A percentile compares a stretch with the other conserved stretches of the same genome.
Conservation (phyloP, 1,140 invertebrate genomes). For the Orussus abietinus region DNA sequence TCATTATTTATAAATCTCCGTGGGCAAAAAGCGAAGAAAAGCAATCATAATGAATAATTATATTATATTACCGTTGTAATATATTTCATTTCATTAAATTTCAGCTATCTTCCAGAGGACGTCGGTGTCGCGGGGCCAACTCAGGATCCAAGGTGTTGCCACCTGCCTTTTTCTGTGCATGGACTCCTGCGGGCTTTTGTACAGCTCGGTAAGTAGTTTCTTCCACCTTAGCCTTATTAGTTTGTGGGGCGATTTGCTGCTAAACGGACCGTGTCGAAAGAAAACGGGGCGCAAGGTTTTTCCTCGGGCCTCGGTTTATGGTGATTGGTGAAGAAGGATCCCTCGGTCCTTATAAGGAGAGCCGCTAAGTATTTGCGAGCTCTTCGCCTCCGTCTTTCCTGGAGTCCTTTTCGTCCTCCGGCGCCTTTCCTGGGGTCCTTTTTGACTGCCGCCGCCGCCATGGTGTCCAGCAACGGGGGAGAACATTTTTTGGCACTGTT, state of each 20-base stretch:
- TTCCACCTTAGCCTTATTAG: neutral
- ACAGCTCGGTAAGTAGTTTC: constrained; percentile 73
- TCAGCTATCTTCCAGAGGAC: constrained; percentile 78
- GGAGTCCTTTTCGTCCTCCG: neutral
- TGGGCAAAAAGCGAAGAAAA: too few relatives aligned
- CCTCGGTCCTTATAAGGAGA: constrained; percentile 1
- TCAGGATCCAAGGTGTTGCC: constrained; percentile 78
- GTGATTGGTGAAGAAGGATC: constrained; percentile 20
- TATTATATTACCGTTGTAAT: constrained; percentile 1
- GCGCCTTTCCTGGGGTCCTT: neutral
- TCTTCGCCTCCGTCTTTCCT: neutral
- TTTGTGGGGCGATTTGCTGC: neutral
- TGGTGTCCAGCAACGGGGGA: too few relatives aligned
- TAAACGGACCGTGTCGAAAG: constrained; percentile 6
- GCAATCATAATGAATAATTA: too few relatives aligned
- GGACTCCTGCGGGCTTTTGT: constrained; percentile 76
- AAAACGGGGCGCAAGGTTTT: neutral
- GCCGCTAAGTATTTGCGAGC: constrained; percentile 1
- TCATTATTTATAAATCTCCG: too few relatives aligned
- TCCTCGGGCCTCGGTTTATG: constrained; percentile 15
- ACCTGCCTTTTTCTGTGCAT: constrained; percentile 82
- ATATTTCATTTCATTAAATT: constrained; percentile 52
- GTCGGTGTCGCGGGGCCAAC: constrained; percentile 70
- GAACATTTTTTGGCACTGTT: neutral
- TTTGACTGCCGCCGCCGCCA: too few relatives aligned